Percentiles rank a stretch among this genome's conserved stretches.
Evolutionary conservation across 2,797 vertebrate genomes (phyloP).

Genomic region (Arnoldichthys spilopterus): DNA sequence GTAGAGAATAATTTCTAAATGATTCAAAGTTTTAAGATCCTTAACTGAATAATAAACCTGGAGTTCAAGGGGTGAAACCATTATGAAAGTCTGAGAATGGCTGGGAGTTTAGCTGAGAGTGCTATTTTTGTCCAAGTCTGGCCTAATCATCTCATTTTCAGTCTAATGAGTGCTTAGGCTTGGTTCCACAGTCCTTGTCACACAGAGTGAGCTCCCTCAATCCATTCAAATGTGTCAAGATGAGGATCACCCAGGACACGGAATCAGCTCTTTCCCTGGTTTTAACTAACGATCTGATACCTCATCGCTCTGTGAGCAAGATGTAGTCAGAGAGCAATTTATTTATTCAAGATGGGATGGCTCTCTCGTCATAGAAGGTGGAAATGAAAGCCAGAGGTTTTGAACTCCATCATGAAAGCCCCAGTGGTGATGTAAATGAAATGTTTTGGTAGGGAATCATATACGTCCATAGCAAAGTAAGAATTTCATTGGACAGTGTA

Average conservation of each 20-base stretch:
- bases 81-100: background rate
- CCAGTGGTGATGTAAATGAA: background rate
- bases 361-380: background rate
- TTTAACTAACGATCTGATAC: constrained; percentile 41
- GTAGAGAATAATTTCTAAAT: too few species aligned
- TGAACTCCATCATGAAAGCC: background rate
- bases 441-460: background rate
- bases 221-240: constrained; percentile 2
- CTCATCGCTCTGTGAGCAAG: constrained; percentile 7
- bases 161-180: constrained; percentile 25
- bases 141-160: constrained; percentile 25
- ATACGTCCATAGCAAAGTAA: too few species aligned
- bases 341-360: constrained; percentile 24
- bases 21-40: background rate
- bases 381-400: background rate
- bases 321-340: constrained; percentile 35
- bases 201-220: constrained; percentile 9
- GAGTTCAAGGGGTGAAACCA: background rate
- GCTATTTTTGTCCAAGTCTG: constrained; percentile 10
- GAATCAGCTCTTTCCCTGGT: constrained; percentile 14
- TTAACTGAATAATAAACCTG: background rate
- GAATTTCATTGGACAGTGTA: too few species aligned
- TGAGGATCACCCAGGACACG: background rate
- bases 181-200: background rate
- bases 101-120: background rate